phyloP scores from a whole-genome alignment of 1,140 invertebrate genomes.

The Trinorchestia longiramus region DNA sequence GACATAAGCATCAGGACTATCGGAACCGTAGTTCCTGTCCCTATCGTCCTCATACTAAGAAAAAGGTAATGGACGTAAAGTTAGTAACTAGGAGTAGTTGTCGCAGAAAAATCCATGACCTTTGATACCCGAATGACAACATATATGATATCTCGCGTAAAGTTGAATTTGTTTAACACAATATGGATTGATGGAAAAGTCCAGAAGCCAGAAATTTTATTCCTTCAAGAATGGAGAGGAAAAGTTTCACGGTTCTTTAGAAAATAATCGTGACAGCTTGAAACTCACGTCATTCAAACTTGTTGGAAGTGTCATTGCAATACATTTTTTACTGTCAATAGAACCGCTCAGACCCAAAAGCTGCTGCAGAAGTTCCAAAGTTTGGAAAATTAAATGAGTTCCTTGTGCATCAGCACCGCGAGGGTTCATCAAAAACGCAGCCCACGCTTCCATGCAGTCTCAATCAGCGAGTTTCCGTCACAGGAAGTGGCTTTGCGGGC shows the following conservation, averaged over 20 bases:
- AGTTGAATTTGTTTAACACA: background rate
- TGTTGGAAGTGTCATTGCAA: background rate
- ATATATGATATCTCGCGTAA: background rate
- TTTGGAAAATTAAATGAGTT: background rate
- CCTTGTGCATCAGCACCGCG: background rate
- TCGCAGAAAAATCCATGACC: background rate
- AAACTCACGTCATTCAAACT: background rate
- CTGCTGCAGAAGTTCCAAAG: background rate
- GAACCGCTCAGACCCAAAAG: background rate
- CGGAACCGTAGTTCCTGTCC: background rate
- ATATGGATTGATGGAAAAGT: background rate
- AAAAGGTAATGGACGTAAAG: background rate
- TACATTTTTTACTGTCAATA: background rate
- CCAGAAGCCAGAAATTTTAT: background rate
- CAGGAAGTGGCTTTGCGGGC: background rate
- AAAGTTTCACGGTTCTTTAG: background rate
- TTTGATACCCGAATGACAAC: background rate
- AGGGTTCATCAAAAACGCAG: background rate
- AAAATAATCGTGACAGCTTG: background rate
- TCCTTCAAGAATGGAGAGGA: background rate
- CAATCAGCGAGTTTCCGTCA: background rate
- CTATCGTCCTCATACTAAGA: background rate
- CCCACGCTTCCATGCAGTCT: background rate
- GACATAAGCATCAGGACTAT: background rate
- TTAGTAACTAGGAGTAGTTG: background rate